Percentiles rank a stretch among this genome's conserved stretches.
These are phyloP conservation scores for Pristiophorus japonicus DNA, from an alignment of 2,113 vertebrate genomes.

Conservation along the genomic window DNA sequence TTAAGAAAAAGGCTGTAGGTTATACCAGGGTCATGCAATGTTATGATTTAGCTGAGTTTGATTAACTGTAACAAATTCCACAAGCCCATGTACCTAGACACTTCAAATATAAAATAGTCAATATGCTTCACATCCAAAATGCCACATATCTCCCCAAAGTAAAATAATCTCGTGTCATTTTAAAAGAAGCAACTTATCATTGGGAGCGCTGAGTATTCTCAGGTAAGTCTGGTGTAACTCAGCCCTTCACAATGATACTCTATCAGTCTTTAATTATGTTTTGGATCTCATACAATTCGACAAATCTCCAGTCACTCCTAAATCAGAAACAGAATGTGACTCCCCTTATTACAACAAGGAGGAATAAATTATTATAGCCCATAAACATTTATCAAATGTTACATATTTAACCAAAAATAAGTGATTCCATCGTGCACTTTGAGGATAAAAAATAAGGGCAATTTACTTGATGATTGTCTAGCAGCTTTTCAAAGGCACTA, in stretches of 20 bases:
- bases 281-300: neutral
- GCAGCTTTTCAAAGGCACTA: neutral
- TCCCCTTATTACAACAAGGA: constrained; percentile 23
- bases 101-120: neutral
- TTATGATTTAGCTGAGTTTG: constrained; percentile 21
- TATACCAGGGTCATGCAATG: neutral
- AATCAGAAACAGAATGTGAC: constrained; percentile 1
- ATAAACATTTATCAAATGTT: constrained; percentile 33
- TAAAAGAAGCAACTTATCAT: constrained; percentile 11
- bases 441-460: constrained; percentile 18
- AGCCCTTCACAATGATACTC: neutral
- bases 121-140: neutral
- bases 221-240: neutral
- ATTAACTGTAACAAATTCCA: neutral
- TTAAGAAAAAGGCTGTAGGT: neutral
- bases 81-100: neutral
- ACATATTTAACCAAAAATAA: constrained; percentile 31
- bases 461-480: constrained; percentile 29
- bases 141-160: constrained; percentile 20
- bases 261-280: constrained; percentile 31
- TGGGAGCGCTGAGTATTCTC: constrained; percentile 18
- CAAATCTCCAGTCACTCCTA: constrained; percentile 25
- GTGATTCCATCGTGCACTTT: neutral
- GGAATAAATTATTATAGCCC: constrained; percentile 21
- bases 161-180: neutral